Base-by-base conservation (phyloP, 2,797 vertebrate genomes). In the Cuculus canorus region DNA sequence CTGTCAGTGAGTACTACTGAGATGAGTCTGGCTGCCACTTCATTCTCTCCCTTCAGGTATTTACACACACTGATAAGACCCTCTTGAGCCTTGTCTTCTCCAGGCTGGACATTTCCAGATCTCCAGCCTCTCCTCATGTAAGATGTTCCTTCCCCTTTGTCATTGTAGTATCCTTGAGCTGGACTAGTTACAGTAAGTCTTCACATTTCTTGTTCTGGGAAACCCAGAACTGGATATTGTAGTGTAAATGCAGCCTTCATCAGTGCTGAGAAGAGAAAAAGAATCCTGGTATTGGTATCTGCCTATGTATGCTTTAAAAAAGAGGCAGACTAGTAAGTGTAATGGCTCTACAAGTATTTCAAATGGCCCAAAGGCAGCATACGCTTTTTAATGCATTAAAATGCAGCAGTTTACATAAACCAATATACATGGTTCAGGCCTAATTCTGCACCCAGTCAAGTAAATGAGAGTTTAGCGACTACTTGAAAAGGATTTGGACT, bases 381-480 rank as follows among this genome's bases (percentile, higher is more conserved):
- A 45, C 52, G 3, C 0, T 47, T 90, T 77, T 69, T 25, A 81
- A 78, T 41, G 10, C 5, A 39, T 5, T 72, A 56, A 75, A 66
- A 60, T 39, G 4, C 61, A 6, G 3, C 32, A 21, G 5, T 25
- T 41, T 60, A 57, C 21, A 56, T 32, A 43, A 14, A 2, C 39
- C 11, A 43, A 15, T 32, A 17, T 41, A 17, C 0, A 1, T 11
- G 3, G 1, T 47, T 86, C 21, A 88, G 28, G 22, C 8, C 32
- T 32, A 17, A 45, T 86, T 56, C 22, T 64, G 8, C 8, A 56
- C 3, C 7, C 13, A 72, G 5, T 28, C 12, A 60, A 54, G 11
- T 37, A 5, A 30, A 17, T 27, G 21, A 87, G 23, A 91, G 82
- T 82, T 92, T 28, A 77, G 2, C 7, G 10, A 56, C 7, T 33